Evolutionary conservation across 2,797 vertebrate genomes (phyloP).

Genomic region (Mionectes olivaceus): DNA sequence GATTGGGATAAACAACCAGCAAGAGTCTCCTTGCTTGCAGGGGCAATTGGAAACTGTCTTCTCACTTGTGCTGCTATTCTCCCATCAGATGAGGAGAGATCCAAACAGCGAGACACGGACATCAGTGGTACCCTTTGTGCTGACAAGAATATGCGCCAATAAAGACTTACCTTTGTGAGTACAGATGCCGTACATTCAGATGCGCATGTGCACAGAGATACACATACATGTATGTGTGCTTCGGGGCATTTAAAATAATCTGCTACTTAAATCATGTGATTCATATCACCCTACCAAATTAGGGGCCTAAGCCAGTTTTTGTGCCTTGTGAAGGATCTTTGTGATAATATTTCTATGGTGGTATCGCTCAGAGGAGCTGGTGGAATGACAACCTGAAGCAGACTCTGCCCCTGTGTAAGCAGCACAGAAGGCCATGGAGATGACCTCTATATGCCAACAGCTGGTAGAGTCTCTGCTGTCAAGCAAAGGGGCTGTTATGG

Average conservation of each 20-base stretch:
- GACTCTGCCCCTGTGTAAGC: background rate
- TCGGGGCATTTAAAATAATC: background rate
- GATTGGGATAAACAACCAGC: background rate
- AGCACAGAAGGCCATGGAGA: background rate
- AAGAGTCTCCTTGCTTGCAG: background rate
- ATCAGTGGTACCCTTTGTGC: background rate
- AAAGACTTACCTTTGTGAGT: background rate
- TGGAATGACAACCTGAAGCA: background rate
- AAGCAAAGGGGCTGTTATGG: background rate
- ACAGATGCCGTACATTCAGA: background rate
- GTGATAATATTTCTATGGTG: background rate
- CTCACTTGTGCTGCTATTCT: background rate
- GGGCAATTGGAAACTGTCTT: background rate
- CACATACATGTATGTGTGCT: background rate
- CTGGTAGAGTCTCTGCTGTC: background rate
- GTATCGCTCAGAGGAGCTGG: background rate
- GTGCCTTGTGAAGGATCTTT: background rate
- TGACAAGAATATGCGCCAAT: background rate
- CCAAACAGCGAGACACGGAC: background rate
- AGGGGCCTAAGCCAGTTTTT: background rate
- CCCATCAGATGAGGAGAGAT: background rate
- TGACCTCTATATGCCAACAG: accelerated
- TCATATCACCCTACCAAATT: background rate
- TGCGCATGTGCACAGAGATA: background rate
- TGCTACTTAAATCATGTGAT: background rate